These are phyloP conservation scores for Pycnomerus fuliginosus DNA, from an alignment of 2,888 invertebrate genomes.

Conservation along the genomic window DNA sequence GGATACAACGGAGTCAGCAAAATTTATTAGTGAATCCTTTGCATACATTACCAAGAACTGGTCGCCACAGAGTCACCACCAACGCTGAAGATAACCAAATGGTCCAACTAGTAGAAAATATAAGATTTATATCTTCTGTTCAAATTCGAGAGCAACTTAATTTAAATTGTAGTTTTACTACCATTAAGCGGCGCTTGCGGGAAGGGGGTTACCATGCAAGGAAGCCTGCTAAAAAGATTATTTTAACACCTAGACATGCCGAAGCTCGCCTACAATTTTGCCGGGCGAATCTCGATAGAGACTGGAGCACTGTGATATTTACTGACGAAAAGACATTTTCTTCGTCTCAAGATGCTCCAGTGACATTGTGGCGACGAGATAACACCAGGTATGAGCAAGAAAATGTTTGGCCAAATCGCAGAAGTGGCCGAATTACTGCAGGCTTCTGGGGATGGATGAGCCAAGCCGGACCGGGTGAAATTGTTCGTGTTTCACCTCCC, in stretches of 20 bases:
- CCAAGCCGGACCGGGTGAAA: conserved; percentile 1
- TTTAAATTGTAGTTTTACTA: neutral
- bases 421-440: conserved; percentile 2
- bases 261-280: conserved; percentile 2
- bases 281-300: neutral
- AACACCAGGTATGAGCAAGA: neutral
- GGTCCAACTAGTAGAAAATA: neutral
- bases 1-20: neutral
- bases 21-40: neutral
- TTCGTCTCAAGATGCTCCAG: neutral
- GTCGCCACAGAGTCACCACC: neutral
- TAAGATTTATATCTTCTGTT: neutral
- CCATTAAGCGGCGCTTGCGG: neutral
- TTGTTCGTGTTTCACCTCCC: neutral
- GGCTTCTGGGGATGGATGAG: conserved; percentile 6
- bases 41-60: neutral
- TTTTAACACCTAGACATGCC: neutral
- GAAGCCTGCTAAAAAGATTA: conserved; percentile 4
- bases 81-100: neutral
- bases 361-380: conserved; percentile 1
- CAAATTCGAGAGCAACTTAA: neutral
- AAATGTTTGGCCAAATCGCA: neutral
- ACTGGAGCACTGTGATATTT: conserved; percentile 2
- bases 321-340: conserved; percentile 1
- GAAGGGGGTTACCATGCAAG: conserved; percentile 3